Evolutionary conservation across 2,113 vertebrate species (phyloP), one percentile per base, ranked within the genome.

Genomic region (Cyphomyrus discorhynchus): DNA sequence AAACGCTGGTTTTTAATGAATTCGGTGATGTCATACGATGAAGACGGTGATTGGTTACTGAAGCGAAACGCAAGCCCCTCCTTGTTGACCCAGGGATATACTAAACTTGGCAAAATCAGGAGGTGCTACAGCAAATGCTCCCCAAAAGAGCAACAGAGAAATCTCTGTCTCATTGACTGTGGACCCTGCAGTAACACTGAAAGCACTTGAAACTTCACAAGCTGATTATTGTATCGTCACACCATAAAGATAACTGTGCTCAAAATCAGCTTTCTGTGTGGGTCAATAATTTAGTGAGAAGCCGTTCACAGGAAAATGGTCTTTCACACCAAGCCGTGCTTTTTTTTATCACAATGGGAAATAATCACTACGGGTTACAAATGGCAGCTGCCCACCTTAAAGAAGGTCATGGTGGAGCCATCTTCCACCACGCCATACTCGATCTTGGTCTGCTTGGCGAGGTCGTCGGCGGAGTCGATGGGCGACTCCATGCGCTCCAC

Each of bases 401-500:
- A 99, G 95, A 99, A 99, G 31, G 97, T 97, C 98, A 99, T 99
- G 58, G 98, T 99, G 35, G 98, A 95, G 2, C 98, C 98, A 45
- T 99, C 98, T 93, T 98, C 97, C 52, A 99, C 97, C 47, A 98
- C 96, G 9, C 98, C 98, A 2, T 99, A 99, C 90, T 99, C 98
- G 92, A 99, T 99, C 94, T 98, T 99, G 87, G 98, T 99, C 94
- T 99, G 98, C 92, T 99, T 99, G 91, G 98, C 98, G 93, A 99
- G 96, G 94, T 99, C 98, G 53, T 99, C 98, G 6, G 98, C 98
- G 45, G 98, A 99, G 91, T 99, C 98, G 42, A 99, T 99, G 49
- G 98, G 98, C 13, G 98, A 99, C 94, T 99, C 98, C 98, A 99
- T 99, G 66, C 98, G 96, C 91, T 99, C 98, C 95, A 99, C 98